Conservation (phyloP, 2,888 invertebrate genomes). For the Cheilosia variabilis region DNA sequence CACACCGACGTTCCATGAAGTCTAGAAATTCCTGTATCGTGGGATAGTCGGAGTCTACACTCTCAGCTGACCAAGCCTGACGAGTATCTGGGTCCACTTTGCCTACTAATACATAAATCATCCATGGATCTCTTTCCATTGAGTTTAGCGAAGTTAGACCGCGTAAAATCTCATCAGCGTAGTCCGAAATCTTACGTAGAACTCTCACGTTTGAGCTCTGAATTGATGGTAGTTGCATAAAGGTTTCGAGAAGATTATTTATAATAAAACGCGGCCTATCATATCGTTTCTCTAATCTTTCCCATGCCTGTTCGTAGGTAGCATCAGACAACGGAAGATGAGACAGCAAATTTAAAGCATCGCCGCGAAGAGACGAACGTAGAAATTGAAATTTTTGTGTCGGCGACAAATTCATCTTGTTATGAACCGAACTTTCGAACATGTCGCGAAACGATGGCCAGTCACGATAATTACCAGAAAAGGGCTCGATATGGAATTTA, state of each 20-base stretch:
- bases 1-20: slow-evolving; percentile 54
- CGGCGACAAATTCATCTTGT: slow-evolving; percentile 1
- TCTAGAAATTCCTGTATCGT: slow-evolving; percentile 34
- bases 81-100: slow-evolving; percentile 40
- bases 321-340: slow-evolving; percentile 19
- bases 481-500: slow-evolving; percentile 19
- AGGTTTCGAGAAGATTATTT: slow-evolving; percentile 1
- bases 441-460: slow-evolving; percentile 29
- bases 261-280: slow-evolving; percentile 19
- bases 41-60: slow-evolving; percentile 19
- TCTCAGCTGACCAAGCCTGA: too few species aligned
- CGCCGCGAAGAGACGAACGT: slow-evolving; percentile 17
- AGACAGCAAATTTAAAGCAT: slow-evolving; percentile 29
- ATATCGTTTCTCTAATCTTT: neutral
- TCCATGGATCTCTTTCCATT: slow-evolving; percentile 39
- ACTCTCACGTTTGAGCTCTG: neutral
- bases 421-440: slow-evolving; percentile 20
- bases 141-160: slow-evolving; percentile 23
- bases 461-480: slow-evolving; percentile 28
- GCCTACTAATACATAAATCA: slow-evolving; percentile 39
- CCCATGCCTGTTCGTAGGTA: neutral
- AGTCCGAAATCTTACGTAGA: slow-evolving; percentile 51
- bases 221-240: slow-evolving; percentile 18
- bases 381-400: slow-evolving; percentile 34
- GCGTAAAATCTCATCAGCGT: slow-evolving; percentile 45